Evolutionary conservation across 2,888 invertebrate genomes (phyloP).

Genomic region (Parnassius orleans): DNA sequence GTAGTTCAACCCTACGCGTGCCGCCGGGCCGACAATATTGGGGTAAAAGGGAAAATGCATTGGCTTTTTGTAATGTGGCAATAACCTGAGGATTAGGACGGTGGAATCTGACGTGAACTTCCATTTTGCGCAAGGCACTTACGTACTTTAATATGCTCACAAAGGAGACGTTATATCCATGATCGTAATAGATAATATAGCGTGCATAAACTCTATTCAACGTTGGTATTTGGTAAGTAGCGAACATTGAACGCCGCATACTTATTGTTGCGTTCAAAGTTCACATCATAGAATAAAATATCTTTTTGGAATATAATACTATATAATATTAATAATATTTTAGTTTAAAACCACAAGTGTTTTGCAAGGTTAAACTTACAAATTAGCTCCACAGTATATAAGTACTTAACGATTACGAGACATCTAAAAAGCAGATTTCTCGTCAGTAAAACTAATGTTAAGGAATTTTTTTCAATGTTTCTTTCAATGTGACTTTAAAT

Average conservation of each 20-base stretch:
- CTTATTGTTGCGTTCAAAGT: background rate
- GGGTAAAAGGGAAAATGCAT: slow-evolving; percentile 69
- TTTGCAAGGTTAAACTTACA: no score
- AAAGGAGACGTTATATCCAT: slow-evolving; percentile 45
- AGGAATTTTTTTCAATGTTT: no score
- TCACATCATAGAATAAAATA: background rate
- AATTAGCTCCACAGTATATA: no score
- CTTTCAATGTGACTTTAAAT: no score
- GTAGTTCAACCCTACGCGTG: slow-evolving; percentile 55
- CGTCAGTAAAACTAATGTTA: no score
- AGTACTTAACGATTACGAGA: no score
- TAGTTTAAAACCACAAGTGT: no score
- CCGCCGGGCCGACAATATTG: slow-evolving; percentile 49
- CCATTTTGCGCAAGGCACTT: slow-evolving; percentile 50
- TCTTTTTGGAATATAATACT: no score
- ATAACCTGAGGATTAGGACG: slow-evolving; percentile 65
- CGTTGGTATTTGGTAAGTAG: background rate
- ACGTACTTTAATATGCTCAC: slow-evolving; percentile 47
- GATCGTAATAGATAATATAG: slow-evolving; percentile 33
- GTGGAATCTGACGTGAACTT: slow-evolving; percentile 42
- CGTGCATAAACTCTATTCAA: slow-evolving; percentile 2
- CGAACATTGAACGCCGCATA: background rate
- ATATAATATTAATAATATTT: no score
- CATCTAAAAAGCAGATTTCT: no score
- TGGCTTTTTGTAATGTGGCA: slow-evolving; percentile 74